Evolutionary conservation across 1,140 invertebrate genomes (phyloP), one percentile per base, ranked within the genome.

Genomic region (Cecropterus lyciades): DNA sequence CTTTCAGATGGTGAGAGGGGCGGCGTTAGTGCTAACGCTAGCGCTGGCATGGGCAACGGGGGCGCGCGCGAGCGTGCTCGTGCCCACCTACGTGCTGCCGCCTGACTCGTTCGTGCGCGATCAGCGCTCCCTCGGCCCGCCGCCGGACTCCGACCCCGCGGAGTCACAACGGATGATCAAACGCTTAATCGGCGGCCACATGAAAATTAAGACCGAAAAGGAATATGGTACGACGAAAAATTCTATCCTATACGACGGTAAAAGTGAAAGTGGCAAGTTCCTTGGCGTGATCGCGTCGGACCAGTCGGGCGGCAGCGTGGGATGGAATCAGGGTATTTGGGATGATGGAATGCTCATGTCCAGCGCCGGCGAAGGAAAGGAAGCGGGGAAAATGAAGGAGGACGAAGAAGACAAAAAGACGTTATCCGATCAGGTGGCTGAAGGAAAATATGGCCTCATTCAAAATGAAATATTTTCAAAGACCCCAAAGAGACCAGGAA

Each of bases 371-470:
- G 94, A 93, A 27, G 95, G 95, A 82, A 93, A 79, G 91, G 95
- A 93, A 81, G 89, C 84, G 20, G 81, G 74, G 70, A 91, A 87
- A 72, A 82, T 87, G 20, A 89, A 91, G 56, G 92, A 92, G 63
- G 94, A 94, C 15, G 95, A 96, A 55, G 96, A 97, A 52, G 95
- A 95, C 9, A 96, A 95, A 75, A 97, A 97, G 80, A 97, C 96
- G 1, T 90, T 97, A 20, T 95, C 96, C 0, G 96, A 97, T 85
- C 96, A 97, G 89, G 96, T 97, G 52, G 95, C 96, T 45, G 97
- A 97, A 78, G 97, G 97, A 8, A 98, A 97, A 91, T 98, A 98
- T 82, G 97, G 96, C 1, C 89, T 98, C 0, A 97, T 98, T 68
- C 96, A 98, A 75, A 96, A 96, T 79, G 97, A 98, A 87, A 93